Evolutionary conservation across 2,797 vertebrate species (phyloP).

Genomic region (Ambastaia sidthimunki): DNA sequence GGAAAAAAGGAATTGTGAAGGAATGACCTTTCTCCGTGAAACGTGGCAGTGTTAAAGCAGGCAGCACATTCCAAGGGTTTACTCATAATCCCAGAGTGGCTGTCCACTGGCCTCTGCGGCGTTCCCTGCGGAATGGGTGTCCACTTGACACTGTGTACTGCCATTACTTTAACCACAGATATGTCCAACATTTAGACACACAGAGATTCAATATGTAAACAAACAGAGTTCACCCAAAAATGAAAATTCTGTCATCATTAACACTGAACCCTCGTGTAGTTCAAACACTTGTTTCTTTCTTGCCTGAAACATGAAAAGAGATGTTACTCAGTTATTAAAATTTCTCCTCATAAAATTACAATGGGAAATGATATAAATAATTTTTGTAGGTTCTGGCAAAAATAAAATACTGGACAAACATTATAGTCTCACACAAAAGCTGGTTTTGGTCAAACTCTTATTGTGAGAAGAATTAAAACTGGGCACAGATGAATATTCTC

Average conservation of each 20-base stretch:
- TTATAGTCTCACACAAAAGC: not conserved
- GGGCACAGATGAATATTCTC: not conserved
- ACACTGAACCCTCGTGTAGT: not conserved
- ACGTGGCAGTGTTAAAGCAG: constrained; percentile 35
- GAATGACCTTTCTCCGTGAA: constrained; percentile 42
- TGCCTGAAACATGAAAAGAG: not conserved
- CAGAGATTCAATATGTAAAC: constrained; percentile 32
- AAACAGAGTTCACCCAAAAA: constrained; percentile 1
- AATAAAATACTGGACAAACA: not conserved
- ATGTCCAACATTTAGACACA: constrained; percentile 63
- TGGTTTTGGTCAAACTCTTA: not conserved
- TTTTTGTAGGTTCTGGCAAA: not conserved
- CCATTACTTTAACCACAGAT: constrained; percentile 58
- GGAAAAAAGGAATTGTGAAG: not conserved
- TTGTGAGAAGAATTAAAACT: not conserved
- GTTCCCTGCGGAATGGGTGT: constrained; percentile 60
- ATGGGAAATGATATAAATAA: too few species aligned
- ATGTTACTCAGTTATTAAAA: not conserved
- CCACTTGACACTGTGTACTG: constrained; percentile 63
- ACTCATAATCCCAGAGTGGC: constrained; percentile 49
- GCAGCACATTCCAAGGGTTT: constrained; percentile 54
- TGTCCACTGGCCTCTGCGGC: constrained; percentile 49
- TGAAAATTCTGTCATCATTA: not conserved
- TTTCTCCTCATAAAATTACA: too few species aligned
- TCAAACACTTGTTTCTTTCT: not conserved